Percentiles rank a stretch among this genome's conserved stretches.
phyloP scores from a whole-genome alignment of 2,888 invertebrate species.

The Sturmia bella region DNA sequence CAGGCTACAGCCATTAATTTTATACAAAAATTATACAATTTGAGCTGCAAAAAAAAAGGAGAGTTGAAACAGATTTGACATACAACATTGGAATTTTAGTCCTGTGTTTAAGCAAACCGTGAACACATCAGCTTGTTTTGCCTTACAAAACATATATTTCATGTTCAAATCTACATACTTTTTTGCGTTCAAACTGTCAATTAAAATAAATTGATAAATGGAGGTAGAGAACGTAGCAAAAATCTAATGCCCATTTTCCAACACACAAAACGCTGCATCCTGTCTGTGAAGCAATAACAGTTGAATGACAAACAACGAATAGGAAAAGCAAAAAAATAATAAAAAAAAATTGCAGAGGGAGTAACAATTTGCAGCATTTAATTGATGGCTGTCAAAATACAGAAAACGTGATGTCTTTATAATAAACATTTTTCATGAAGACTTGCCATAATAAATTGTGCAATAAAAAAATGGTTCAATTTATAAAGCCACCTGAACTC shows the following conservation, averaged over 20 bases:
- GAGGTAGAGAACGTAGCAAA: not conserved
- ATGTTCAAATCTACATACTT: constrained; percentile 33
- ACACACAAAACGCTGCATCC: constrained; percentile 12
- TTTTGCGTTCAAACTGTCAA: constrained; percentile 41
- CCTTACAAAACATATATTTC: constrained; percentile 4
- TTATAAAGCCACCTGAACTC: too few species aligned
- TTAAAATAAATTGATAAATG: constrained; percentile 60
- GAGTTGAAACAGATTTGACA: not conserved
- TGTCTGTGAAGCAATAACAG: constrained; percentile 19
- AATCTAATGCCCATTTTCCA: constrained; percentile 38
- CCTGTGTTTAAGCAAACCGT: not conserved
- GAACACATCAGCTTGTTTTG: not conserved
- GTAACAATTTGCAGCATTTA: constrained; percentile 26
- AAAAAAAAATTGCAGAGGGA: not conserved
- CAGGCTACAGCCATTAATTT: constrained; percentile 16
- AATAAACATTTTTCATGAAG: constrained; percentile 28
- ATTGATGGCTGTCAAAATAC: constrained; percentile 62
- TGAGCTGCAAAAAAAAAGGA: not conserved
- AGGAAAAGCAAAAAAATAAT: not conserved
- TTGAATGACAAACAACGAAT: not conserved
- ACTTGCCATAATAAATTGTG: not conserved
- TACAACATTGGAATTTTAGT: not conserved
- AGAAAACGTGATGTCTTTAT: constrained; percentile 45
- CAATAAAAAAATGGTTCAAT: too few species aligned
- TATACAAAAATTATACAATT: constrained; percentile 2